A percentile compares a stretch with the other conserved stretches of the same genome.
Conservation (phyloP, 1,140 invertebrate species). For the Atta texana region DNA sequence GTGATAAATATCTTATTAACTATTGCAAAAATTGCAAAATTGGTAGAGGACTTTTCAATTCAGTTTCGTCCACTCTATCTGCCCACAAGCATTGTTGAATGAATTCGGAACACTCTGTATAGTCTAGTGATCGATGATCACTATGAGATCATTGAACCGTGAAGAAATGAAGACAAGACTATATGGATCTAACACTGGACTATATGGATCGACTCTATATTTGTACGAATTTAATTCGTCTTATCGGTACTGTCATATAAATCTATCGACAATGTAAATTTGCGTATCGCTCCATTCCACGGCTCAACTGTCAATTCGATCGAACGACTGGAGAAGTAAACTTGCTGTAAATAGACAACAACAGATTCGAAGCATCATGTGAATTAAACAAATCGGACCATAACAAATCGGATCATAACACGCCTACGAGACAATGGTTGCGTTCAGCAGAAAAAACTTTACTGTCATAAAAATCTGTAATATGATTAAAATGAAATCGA, state of each 20-base stretch:
- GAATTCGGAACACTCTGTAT: neutral
- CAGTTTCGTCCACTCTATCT: no score
- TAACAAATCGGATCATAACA: no score
- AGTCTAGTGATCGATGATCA: neutral
- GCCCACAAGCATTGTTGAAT: no score
- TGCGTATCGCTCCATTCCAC: neutral
- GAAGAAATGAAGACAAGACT: conserved; percentile 30
- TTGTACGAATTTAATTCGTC: conserved; percentile 64
- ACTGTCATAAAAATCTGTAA: no score
- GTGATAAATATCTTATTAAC: no score
- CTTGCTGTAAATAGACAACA: neutral
- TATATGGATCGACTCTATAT: conserved; percentile 50
- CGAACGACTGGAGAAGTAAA: conserved; percentile 21
- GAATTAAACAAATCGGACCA: neutral
- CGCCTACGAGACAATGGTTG: neutral
- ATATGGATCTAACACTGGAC: conserved; percentile 20
- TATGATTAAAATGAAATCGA: no score
- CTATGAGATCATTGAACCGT: conserved; percentile 25
- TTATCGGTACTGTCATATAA: conserved; percentile 29
- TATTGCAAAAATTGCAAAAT: no score
- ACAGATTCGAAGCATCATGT: neutral
- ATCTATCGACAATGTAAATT: conserved; percentile 28
- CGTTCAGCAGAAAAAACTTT: no score
- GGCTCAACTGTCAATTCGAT: conserved; percentile 36
- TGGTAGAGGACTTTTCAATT: no score